Evolutionary conservation across 2,888 invertebrate species (phyloP), one percentile per base, ranked within the genome.

Genomic region (Abscondita cerata): DNA sequence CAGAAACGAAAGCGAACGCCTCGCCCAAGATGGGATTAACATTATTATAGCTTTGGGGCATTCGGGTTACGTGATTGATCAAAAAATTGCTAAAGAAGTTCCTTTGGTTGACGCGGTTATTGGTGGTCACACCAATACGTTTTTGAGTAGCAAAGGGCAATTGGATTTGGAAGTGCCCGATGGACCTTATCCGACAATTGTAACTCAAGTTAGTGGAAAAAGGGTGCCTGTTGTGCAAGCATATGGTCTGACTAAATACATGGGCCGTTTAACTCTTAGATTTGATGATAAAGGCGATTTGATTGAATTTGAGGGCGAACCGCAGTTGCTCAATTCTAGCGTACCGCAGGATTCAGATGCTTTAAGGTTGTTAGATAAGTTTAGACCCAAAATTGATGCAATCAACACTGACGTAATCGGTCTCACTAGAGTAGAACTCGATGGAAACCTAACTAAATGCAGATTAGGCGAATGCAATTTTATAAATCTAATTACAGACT

Each of bases 101-200:
- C 88, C 89, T 11, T 89, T 89, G 15, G 86, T 96, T 6, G 96
- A 96, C 79, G 77, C 95, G 31, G 93, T 96, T 0, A 88, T 96
- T 59, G 96, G 96, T 2, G 96, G 96, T 0, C 96, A 96, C 75
- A 91, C 94, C 0, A 92, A 96, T 75, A 95, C 95, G 0, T 96
- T 96, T 76, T 82, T 96, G 8, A 96, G 91, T 83, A 90, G 86
- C 67, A 95, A 93, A 0, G 75, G 78, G 0, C 83, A 81, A 50
- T 92, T 92, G 0, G 91, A 92, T 73, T 73, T 78, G 0, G 95
- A 96, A 73, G 76, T 78, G 19, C 83, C 89, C 0, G 86, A 88
- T 66, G 95, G 91, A 0, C 84, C 86, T 0, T 96, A 96, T 80
- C 96, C 96, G 0, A 87, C 85, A 0, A 80, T 90, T 40, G 83